phyloP scores from a whole-genome alignment of 92 coral and sea anemone species.

The Zoanthus sansibaricus region DNA sequence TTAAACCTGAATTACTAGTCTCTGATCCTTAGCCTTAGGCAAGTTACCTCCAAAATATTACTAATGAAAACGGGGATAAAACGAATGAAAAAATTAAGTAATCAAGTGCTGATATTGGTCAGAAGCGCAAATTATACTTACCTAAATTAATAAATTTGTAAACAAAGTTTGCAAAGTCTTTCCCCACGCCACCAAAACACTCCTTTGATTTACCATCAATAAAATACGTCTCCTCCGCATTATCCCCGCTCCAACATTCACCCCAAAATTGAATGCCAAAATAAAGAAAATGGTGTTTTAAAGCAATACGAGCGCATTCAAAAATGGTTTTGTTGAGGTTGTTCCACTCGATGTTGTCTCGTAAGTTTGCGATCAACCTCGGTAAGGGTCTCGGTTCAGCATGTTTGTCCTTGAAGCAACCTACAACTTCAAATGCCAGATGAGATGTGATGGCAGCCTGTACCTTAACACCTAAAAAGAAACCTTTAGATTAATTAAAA shows the following conservation, averaged over 20 bases:
- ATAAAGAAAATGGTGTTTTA: conserved; percentile 57
- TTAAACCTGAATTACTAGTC: too few species aligned
- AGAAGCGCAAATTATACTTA: too few species aligned
- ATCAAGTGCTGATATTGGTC: too few species aligned
- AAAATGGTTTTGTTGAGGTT: conserved; percentile 60
- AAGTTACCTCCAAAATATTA: too few species aligned
- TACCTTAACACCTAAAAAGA: not conserved
- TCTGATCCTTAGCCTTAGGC: too few species aligned
- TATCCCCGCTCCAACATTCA: conserved; percentile 78
- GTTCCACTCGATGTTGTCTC: conserved; percentile 73
- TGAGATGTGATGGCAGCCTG: not conserved
- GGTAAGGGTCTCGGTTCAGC: conserved; percentile 51
- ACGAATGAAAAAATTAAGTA: too few species aligned
- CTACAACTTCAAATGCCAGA: conserved; percentile 26
- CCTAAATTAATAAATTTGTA: conserved; percentile 50
- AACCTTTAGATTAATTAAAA: too few species aligned
- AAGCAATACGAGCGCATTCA: conserved; percentile 78
- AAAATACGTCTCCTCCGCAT: conserved; percentile 41
- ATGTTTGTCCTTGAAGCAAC: conserved; percentile 48
- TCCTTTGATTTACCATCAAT: conserved; percentile 59
- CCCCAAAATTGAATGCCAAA: conserved; percentile 90
- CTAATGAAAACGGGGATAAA: too few species aligned
- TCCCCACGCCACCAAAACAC: conserved; percentile 70
- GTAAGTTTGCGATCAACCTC: conserved; percentile 52
- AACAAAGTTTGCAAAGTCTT: conserved; percentile 61